Evolutionary conservation across 2,888 invertebrate species (phyloP), one percentile per base, ranked within the genome.

Genomic region (Thelaira solivaga): DNA sequence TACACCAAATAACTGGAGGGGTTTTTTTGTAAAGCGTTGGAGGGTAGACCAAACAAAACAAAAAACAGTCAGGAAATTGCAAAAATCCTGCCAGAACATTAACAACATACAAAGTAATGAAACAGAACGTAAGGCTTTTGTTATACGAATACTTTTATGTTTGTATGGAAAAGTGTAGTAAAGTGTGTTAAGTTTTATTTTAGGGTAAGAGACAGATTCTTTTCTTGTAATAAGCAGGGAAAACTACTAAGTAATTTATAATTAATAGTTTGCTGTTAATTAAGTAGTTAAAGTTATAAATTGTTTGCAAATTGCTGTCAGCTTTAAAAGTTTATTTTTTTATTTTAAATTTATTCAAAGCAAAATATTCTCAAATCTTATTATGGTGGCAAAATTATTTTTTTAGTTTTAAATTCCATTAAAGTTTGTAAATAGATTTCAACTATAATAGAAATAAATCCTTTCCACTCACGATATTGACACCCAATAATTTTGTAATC

Each of bases 21-120:
- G 8, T 51, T 53, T 10, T 36, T n/a, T n/a, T n/a, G n/a, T 11
- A 45, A 26, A 49, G 22, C 47, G 29, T 59, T 24, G 53, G 11
- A 39, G 59, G 47, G 65, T 31, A 41, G 11, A 71, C n/a, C n/a
- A n/a, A 16, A 47, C 45, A 74, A 69, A 61, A 41, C n/a, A n/a
- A 16, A 47, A 36, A 74, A 69, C 53, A 41, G 41, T 16, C 39
- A 74, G 78, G 78, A 78, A 78, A 78, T 78, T 78, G 78, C 74
- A 74, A 53, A 65, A 64, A 51, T 74, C 78, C 78, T 69, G 64
- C 51, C 74, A 68, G 74, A 43, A 74, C 45, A 53, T 39, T 43
- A 26, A 49, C 26, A 41, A 57, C 13, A 24, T n/a, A 51, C 4
- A 55, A 55, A 39, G 29, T 49, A 76, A 76, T 65, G 43, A 39